Evolutionary conservation across 2,888 invertebrate genomes (phyloP), one percentile per base, ranked within the genome.

Genomic region (Scaptomyza caliginosa): DNA sequence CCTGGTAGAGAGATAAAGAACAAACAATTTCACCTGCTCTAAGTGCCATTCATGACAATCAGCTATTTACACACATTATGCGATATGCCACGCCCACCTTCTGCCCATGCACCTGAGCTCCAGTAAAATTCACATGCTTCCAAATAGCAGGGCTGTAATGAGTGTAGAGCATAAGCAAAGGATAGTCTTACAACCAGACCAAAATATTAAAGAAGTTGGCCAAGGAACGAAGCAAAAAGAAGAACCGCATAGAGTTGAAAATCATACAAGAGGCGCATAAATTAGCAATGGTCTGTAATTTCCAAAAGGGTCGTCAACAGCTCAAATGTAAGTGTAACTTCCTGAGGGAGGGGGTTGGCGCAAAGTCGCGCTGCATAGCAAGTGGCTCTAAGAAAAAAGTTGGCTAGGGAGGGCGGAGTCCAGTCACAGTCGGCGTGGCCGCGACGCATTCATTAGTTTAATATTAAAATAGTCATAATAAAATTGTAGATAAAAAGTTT

Each of bases 241-340:
- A 6, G 23, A 45, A 32, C 26, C 30, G 46, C 34, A n/a, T 42
- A 67, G 46, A 72, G 46, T 54, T 49, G 62, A 79, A 83, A 83
- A 83, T 83, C 84, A 79, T 88, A 86, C 69, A 69, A 83, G 71
- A 69, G 84, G 68, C 84, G 83, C 88, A 84, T 84, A 84, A 84
- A 84, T 84, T 84, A 84, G 84, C 86, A 77, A 88, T 84, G 83
- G 83, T 84, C 86, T 77, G 88, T 88, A 88, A 88, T 80, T 86
- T 71, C 36, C 39, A 64, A 82, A 78, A 78, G 83, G 83, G 86
- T 81, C 83, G 85, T 55, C 65, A 79, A 72, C 73, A 76, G 73
- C 66, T 74, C 72, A 77, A 77, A 75, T 79, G 66, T 65, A 66
- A 28, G 28, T 45, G n/a, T 28, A n/a, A n/a, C 26, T 28, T 40